phyloP scores from a whole-genome alignment of 2,113 vertebrate species.

The Carassius auratus region DNA sequence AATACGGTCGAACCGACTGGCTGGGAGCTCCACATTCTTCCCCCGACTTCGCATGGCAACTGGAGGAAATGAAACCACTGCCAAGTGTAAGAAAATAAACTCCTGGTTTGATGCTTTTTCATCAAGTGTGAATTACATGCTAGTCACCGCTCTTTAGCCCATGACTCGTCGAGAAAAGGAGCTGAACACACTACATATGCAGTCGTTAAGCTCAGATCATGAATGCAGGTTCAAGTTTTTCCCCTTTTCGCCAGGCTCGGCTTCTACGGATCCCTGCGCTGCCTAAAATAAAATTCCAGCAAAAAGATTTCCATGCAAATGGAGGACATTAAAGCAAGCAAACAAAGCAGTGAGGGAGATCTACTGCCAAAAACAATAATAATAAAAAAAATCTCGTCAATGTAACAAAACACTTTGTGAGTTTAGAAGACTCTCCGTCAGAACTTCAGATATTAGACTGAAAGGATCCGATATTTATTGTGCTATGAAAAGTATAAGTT shows the following conservation, averaged over 20 bases:
- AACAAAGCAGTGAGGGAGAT: background rate
- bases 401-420: slow-evolving; percentile 9
- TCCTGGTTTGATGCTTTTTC: slow-evolving; percentile 12
- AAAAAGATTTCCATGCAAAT: slow-evolving; percentile 24
- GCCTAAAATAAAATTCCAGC: background rate
- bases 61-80: background rate
- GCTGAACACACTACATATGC: slow-evolving; percentile 46
- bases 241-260: background rate
- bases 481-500: background rate
- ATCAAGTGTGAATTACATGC: slow-evolving; percentile 37
- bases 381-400: background rate
- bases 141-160: slow-evolving; percentile 21
- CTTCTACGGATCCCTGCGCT: background rate
- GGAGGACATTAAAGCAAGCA: background rate
- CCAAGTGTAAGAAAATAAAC: background rate
- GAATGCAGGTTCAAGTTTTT: background rate
- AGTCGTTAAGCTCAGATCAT: slow-evolving; percentile 38
- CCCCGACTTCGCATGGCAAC: slow-evolving; percentile 14
- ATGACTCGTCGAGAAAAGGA: slow-evolving; percentile 59
- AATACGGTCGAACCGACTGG: slow-evolving; percentile 33
- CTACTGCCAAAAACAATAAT: background rate
- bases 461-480: slow-evolving; percentile 27
- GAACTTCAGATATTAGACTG: slow-evolving; percentile 7
- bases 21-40: background rate
- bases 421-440: background rate